Evolutionary conservation across 2,113 vertebrate species (phyloP), one percentile per base, ranked within the genome.

Genomic region (Callaeas wilsoni): DNA sequence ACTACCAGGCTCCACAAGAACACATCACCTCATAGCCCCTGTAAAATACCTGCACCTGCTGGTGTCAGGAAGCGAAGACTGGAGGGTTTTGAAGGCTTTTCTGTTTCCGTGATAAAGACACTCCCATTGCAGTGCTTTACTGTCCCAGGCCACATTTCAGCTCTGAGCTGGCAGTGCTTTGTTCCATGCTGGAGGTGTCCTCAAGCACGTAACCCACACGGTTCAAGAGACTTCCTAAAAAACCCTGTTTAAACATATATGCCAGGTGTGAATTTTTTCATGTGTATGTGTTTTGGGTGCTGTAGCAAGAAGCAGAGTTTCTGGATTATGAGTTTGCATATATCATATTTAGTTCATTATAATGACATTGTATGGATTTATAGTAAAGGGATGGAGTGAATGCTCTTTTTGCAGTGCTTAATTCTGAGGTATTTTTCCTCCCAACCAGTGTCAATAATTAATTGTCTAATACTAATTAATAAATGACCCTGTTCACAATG

Each of bases 1-100:
- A 30, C 21, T 20, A 2, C 6, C 13, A 52, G 20, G 33, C 7
- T 85, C 14, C 44, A 30, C 23, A 82, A 32, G 60, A 63, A 10
- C 12, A 17, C 10, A 21, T 13, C n/a, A 20, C 9, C 1, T 2
- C 33, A 21, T 1, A 39, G 16, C 27, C 26, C 39, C 52, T 27
- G 20, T 4, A 62, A 20, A 35, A 41, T 3, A 33, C 10, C 62
- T 68, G 30, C 8, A 47, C 35, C 33, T 42, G 12, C 63, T 52
- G 25, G 2, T 32, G 2, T 26, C 29, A 50, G 39, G 56, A 39
- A 42, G 7, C 39, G 10, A 71, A 30, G 26, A 56, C 16, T 19
- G 13, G 8, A 75, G 9, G 14, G 5, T 3, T 1, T 49, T 56
- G 52, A 52, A 21, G 10, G 7, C 9, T 73, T 27, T 59, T 93